Evolutionary conservation across 2,888 invertebrate genomes (phyloP).

Genomic region (Troides helena): DNA sequence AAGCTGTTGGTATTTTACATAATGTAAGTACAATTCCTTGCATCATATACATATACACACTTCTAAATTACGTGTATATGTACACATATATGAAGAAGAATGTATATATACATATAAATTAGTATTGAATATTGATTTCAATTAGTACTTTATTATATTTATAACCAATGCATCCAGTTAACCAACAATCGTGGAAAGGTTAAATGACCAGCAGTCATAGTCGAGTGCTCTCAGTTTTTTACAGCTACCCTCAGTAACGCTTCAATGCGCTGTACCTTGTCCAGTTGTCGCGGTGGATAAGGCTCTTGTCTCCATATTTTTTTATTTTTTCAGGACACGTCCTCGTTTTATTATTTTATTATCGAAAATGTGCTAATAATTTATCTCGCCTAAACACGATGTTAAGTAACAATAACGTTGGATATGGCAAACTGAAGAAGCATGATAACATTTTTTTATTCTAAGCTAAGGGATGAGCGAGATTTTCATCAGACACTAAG

Average conservation of each 20-base stretch:
- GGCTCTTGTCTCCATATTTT: conserved; percentile 1
- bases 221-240: conserved; percentile 63
- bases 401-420: too few relatives aligned
- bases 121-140: not conserved
- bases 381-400: too few relatives aligned
- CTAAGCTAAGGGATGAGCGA: too few relatives aligned
- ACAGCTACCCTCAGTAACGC: conserved; percentile 60
- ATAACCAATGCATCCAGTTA: conserved; percentile 10
- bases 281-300: conserved; percentile 50
- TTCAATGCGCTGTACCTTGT: conserved; percentile 50
- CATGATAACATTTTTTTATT: too few relatives aligned
- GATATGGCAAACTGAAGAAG: too few relatives aligned
- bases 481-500: too few relatives aligned
- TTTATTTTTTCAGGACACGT: not conserved
- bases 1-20: not conserved
- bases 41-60: too few relatives aligned
- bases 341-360: not conserved
- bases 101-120: too few relatives aligned
- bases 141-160: not conserved
- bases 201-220: conserved; percentile 50
- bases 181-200: conserved; percentile 30
- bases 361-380: too few relatives aligned
- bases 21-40: not conserved
- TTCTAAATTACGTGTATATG: too few relatives aligned
- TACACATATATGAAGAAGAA: too few relatives aligned